Evolutionary conservation across 2,888 invertebrate genomes (phyloP).

Genomic region (Leptinotarsa juncta): DNA sequence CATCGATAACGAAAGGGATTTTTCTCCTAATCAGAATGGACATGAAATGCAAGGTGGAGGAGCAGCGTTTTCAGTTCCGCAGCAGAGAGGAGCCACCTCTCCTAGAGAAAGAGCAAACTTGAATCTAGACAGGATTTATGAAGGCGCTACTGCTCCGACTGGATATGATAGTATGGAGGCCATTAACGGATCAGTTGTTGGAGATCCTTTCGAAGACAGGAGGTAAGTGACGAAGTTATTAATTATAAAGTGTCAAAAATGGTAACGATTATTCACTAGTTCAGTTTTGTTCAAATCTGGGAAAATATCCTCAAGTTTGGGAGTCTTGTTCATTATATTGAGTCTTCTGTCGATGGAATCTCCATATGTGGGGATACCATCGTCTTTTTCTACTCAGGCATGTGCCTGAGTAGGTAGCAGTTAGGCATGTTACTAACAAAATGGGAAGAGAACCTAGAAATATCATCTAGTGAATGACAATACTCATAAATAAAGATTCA

Average conservation of each 20-base stretch:
- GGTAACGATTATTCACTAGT: no score
- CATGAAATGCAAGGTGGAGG: slow-evolving; percentile 43
- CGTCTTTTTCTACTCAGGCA: no score
- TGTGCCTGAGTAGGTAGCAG: no score
- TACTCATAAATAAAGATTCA: no score
- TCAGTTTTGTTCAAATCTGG: no score
- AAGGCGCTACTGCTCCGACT: slow-evolving; percentile 54
- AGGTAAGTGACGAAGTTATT: slow-evolving; percentile 31
- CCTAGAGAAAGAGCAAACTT: slow-evolving; percentile 45
- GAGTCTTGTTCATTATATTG: no score
- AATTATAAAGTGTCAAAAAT: background rate
- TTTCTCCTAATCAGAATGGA: slow-evolving; percentile 40
- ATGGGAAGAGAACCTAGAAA: background rate
- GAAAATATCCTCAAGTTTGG: no score
- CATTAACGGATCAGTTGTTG: slow-evolving; percentile 44
- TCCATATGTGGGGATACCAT: no score
- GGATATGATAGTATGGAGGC: slow-evolving; percentile 48
- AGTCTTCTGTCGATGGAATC: no score
- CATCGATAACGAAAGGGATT: slow-evolving; percentile 64
- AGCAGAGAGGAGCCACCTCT: slow-evolving; percentile 52
- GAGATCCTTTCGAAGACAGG: slow-evolving; percentile 47
- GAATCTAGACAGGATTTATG: slow-evolving; percentile 50
- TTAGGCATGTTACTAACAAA: no score
- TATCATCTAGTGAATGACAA: no score
- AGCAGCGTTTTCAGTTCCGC: slow-evolving; percentile 42